A percentile compares a stretch with the other conserved stretches of the same genome.
Evolutionary conservation across 1,140 invertebrate species (phyloP).

Genomic region (Drosophila tsacasi): DNA sequence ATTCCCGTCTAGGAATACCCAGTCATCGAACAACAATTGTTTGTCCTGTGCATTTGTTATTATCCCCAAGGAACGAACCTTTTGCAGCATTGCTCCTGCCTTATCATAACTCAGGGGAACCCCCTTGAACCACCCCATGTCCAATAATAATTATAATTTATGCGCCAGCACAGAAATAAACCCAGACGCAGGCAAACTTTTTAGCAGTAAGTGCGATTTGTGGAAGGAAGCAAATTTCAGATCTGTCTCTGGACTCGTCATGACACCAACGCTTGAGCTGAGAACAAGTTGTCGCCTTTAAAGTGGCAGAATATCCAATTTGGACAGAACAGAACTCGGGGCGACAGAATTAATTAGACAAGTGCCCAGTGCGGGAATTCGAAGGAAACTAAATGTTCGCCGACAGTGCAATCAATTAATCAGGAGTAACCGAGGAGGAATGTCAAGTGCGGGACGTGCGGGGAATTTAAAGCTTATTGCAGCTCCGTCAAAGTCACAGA

Average conservation of each 20-base stretch:
- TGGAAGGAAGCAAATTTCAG: slow-evolving; percentile 29
- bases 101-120: slow-evolving; percentile 20
- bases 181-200: slow-evolving; percentile 25
- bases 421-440: neutral
- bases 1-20: neutral
- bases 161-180: slow-evolving; percentile 66
- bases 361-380: slow-evolving; percentile 25
- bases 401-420: slow-evolving; percentile 29
- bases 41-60: neutral
- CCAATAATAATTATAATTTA: slow-evolving; percentile 77
- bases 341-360: slow-evolving; percentile 59
- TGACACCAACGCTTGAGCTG: slow-evolving; percentile 24
- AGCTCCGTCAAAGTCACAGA: slow-evolving; percentile 23
- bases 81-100: neutral
- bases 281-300: slow-evolving; percentile 64
- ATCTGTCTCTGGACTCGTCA: slow-evolving; percentile 19
- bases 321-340: neutral
- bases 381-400: neutral
- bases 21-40: neutral
- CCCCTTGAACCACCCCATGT: slow-evolving; percentile 9
- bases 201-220: slow-evolving; percentile 23
- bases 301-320: slow-evolving; percentile 1
- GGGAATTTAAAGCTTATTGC: slow-evolving; percentile 17
- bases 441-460: slow-evolving; percentile 9
- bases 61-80: neutral